Evolutionary conservation across 2,888 invertebrate genomes (phyloP), one percentile per base, ranked within the genome.

Genomic region (Hirtodrosophila confusa): DNA sequence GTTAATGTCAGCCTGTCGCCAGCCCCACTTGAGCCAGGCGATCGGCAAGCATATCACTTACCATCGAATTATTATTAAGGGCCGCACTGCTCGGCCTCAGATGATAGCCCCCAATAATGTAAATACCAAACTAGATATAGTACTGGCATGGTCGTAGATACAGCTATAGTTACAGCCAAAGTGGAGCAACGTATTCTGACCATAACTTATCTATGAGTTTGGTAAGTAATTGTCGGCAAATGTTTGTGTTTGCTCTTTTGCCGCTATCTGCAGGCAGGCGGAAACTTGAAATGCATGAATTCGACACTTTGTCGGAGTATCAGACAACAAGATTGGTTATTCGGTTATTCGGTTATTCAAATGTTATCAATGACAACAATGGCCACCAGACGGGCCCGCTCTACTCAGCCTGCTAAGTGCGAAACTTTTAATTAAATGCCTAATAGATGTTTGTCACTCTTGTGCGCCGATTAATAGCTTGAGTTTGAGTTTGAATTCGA

Each of bases 171-270:
- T 31, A 31, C 0, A 31, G 6, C 27, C 27, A 27, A 31, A 31
- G 57, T 55, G 56, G 64, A 48, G 64, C 58, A 55, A 54, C 57
- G 31, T 8, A 5, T 10, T 17, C 36, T 45, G 66, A 33, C 74
- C 58, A 40, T 35, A 29, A 65, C 55, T 65, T 75, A 68, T 72
- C 71, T 53, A n/a, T 7, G 45, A 8, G 35, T 51, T 45, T 53
- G 60, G 63, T 72, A 83, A 86, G 84, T 83, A 86, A 88, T 86
- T 88, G 88, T 88, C 88, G 84, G 84, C 80, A 84, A 84, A 84
- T 84, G 80, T 84, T 84, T 84, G 48, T 58, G 62, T 67, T 69
- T 55, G 64, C 69, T 56, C 50, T 75, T 17, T 79, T 50, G 72
- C 65, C 71, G 72, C 78, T 78, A 85, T 84, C 76, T 66, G 58